Evolutionary conservation across 2,797 vertebrate species (phyloP).

Genomic region (Rhabdomys pumilio): DNA sequence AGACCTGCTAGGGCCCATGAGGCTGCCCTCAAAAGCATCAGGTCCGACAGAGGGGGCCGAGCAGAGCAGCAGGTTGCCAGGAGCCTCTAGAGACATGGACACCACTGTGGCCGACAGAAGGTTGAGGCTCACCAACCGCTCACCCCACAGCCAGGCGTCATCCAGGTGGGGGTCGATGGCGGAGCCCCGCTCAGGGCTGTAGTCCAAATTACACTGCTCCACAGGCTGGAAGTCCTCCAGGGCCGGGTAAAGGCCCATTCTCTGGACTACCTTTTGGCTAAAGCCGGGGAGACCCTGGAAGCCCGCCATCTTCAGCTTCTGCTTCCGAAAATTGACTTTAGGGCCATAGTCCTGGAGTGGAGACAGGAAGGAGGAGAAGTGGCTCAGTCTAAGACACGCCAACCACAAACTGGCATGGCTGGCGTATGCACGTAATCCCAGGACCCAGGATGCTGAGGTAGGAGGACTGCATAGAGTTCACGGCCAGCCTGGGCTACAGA

Average conservation of each 20-base stretch:
- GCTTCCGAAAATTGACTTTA: constrained; percentile 98
- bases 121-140: constrained; percentile 96
- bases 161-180: constrained; percentile 97
- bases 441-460: background rate
- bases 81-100: constrained; percentile 91
- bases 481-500: background rate
- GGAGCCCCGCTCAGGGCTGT: constrained; percentile 93
- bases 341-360: constrained; percentile 96
- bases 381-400: background rate
- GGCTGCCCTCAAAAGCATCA: background rate
- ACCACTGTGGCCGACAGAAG: constrained; percentile 93
- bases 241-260: constrained; percentile 90
- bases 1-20: constrained; percentile 73
- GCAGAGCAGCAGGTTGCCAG: constrained; percentile 85
- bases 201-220: constrained; percentile 98
- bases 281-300: constrained; percentile 94
- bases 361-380: background rate
- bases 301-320: constrained; percentile 90
- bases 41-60: background rate
- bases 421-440: background rate
- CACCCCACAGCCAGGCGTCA: constrained; percentile 98
- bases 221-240: constrained; percentile 93
- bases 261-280: constrained; percentile 91
- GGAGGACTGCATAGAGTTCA: background rate
- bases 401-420: background rate